phyloP scores from a whole-genome alignment of 1,140 invertebrate species.

The Trichomalopsis sarcophagae region DNA sequence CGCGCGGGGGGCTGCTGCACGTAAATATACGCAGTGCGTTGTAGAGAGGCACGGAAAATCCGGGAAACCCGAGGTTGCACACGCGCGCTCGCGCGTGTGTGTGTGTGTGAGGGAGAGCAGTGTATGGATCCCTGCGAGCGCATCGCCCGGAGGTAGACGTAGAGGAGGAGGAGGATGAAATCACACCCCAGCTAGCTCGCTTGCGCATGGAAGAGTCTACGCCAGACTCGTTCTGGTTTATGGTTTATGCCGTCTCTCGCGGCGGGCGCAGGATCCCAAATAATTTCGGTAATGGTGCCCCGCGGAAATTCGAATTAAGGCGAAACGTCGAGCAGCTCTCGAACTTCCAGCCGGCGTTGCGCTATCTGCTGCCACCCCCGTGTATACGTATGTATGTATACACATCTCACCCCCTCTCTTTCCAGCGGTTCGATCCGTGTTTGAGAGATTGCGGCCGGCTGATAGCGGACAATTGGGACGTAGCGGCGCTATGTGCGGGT shows the following conservation, averaged over 20 bases:
- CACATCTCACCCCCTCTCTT: background rate
- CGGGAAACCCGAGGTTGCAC: no score
- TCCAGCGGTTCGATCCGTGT: slow-evolving; percentile 10
- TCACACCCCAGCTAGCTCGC: no score
- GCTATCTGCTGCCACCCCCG: background rate
- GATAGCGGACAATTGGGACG: slow-evolving; percentile 35
- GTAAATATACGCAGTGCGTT: background rate
- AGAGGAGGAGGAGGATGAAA: background rate
- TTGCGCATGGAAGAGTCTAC: background rate
- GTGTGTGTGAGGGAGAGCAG: no score
- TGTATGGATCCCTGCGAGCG: background rate
- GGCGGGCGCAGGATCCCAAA: slow-evolving; percentile 44
- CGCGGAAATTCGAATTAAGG: slow-evolving; percentile 66
- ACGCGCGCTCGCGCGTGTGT: background rate
- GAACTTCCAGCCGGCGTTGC: background rate
- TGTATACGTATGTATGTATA: background rate
- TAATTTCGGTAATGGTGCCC: slow-evolving; percentile 63
- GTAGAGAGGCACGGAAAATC: background rate
- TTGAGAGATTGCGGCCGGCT: slow-evolving; percentile 24
- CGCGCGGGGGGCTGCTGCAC: no score
- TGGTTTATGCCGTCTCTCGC: slow-evolving; percentile 15
- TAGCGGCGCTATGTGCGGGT: background rate
- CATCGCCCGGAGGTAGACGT: background rate
- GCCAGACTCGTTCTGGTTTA: slow-evolving; percentile 23
- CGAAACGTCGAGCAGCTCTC: slow-evolving; percentile 46